A percentile compares a stretch with the other conserved stretches of the same genome.
Evolutionary conservation across 1,140 invertebrate species (phyloP).

Genomic region (Drosophila mauritiana): DNA sequence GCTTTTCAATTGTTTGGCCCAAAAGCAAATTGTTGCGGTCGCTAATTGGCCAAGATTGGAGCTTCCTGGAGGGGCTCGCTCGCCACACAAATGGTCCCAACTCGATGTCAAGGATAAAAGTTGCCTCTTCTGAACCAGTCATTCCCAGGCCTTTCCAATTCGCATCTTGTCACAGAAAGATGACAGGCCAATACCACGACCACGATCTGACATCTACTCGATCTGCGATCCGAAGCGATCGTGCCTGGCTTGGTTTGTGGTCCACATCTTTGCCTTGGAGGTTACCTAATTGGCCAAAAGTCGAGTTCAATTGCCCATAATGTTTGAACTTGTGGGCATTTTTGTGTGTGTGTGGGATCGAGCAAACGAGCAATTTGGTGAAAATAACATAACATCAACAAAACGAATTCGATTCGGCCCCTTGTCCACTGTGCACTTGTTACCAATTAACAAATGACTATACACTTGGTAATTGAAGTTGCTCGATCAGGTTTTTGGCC

Average conservation of each 20-base stretch:
- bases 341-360: constrained; percentile 59
- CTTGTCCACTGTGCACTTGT: constrained; percentile 50
- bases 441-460: constrained; percentile 76
- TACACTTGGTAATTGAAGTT: constrained; percentile 55
- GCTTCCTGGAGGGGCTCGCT: constrained; percentile 66
- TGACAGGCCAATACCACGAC: constrained; percentile 72
- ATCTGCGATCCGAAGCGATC: constrained; percentile 18
- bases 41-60: constrained; percentile 53
- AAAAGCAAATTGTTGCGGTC: constrained; percentile 34
- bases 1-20: constrained; percentile 23
- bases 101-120: constrained; percentile 60
- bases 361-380: constrained; percentile 23
- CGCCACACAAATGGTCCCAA: constrained; percentile 32
- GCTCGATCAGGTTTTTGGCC: constrained; percentile 22
- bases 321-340: constrained; percentile 53
- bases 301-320: constrained; percentile 69
- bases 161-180: constrained; percentile 61
- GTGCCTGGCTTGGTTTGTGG: constrained; percentile 36
- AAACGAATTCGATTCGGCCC: constrained; percentile 32
- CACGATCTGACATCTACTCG: constrained; percentile 18
- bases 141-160: constrained; percentile 64
- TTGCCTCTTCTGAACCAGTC: constrained; percentile 28
- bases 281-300: constrained; percentile 64
- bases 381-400: constrained; percentile 37
- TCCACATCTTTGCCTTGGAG: constrained; percentile 50